Evolutionary conservation across 1,140 invertebrate species (phyloP).

Genomic region (Cryptotermes secundus): DNA sequence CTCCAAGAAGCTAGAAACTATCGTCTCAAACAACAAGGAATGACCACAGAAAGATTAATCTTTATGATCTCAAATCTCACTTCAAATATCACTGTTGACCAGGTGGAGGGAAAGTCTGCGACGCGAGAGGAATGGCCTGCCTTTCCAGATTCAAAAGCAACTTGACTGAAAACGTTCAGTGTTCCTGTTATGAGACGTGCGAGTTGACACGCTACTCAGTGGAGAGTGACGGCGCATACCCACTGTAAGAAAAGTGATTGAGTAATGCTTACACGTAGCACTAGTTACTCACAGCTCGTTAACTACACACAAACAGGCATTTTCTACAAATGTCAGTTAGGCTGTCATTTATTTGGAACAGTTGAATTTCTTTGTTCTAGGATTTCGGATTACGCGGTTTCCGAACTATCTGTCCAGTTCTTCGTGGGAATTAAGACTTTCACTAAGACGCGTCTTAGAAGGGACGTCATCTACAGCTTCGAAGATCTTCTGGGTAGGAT

Average conservation of each 20-base stretch:
- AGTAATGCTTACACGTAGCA: too few relatives aligned
- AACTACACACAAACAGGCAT: too few relatives aligned
- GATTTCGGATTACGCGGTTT: neutral
- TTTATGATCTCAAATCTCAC: too few relatives aligned
- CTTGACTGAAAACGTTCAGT: neutral
- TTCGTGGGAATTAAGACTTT: slow-evolving; percentile 39
- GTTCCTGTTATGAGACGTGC: neutral
- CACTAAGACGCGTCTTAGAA: slow-evolving; percentile 47
- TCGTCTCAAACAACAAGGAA: too few relatives aligned
- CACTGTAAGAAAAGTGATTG: too few relatives aligned
- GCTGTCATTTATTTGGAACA: too few relatives aligned
- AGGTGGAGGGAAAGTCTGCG: neutral
- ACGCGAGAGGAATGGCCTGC: neutral
- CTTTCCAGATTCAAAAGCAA: neutral
- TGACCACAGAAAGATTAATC: too few relatives aligned
- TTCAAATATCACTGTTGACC: neutral
- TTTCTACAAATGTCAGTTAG: too few relatives aligned
- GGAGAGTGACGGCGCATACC: too few relatives aligned
- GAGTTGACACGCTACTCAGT: neutral
- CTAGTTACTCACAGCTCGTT: too few relatives aligned
- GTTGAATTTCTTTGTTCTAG: neutral
- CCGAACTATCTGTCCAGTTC: neutral
- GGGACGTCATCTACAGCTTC: slow-evolving; percentile 58
- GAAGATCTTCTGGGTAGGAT: slow-evolving; percentile 55
- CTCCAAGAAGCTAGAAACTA: too few relatives aligned